Evolutionary conservation across 1,140 invertebrate species (phyloP).

Genomic region (Heliconius nattereri): DNA sequence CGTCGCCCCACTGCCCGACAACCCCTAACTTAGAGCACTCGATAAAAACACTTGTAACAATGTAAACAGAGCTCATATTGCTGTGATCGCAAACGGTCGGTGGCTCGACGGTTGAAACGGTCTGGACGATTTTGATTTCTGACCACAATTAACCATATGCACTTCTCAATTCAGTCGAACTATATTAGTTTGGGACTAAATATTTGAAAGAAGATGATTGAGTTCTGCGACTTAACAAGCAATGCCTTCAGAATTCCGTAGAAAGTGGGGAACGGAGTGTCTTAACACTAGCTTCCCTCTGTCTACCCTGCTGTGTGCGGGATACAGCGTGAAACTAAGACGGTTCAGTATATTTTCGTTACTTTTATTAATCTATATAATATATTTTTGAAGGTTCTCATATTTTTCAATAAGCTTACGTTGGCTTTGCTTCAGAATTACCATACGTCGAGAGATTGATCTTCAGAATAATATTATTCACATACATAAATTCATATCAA

Average conservation of each 20-base stretch:
- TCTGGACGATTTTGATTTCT: constrained; percentile 53
- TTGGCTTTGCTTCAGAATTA: constrained; percentile 26
- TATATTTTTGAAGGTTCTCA: neutral
- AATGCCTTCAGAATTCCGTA: no score
- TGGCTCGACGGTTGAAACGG: constrained; percentile 51
- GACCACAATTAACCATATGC: constrained; percentile 53
- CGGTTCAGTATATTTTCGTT: neutral
- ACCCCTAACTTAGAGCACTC: constrained; percentile 53
- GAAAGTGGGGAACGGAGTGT: no score
- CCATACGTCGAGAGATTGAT: constrained; percentile 1
- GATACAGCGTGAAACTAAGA: no score
- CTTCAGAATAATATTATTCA: constrained; percentile 7
- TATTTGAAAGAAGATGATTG: neutral
- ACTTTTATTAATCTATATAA: neutral
- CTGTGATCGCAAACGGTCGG: constrained; percentile 36
- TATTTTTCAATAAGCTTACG: constrained; percentile 18
- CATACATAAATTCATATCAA: neutral
- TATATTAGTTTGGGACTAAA: constrained; percentile 35
- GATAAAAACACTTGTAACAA: constrained; percentile 56
- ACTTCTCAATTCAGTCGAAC: constrained; percentile 40
- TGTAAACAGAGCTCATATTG: constrained; percentile 55
- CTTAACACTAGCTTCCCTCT: no score
- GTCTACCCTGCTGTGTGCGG: no score
- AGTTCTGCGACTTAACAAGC: no score
- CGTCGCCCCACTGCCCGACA: constrained; percentile 73